Conservation (phyloP, 2,888 invertebrate genomes). For the Cinara cedri region DNA sequence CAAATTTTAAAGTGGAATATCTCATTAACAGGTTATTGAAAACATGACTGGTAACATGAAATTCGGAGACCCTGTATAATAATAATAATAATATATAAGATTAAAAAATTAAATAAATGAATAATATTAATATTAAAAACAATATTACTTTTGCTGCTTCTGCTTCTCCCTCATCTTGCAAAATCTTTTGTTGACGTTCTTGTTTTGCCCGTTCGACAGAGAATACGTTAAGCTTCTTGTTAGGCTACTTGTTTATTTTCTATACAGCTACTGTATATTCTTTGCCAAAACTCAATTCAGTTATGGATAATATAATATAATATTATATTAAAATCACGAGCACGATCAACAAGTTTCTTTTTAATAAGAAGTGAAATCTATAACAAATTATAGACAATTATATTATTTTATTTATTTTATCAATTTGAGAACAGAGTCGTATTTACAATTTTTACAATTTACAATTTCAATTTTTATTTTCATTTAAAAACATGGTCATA, state of each 20-base stretch:
- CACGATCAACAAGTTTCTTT: constrained; percentile 90
- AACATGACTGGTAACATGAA: too few relatives aligned
- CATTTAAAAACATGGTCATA: too few relatives aligned
- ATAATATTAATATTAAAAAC: constrained; percentile 66
- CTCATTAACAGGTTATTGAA: too few relatives aligned
- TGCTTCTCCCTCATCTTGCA: constrained; percentile 99
- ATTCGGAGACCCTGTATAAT: too few relatives aligned
- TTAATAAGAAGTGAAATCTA: constrained; percentile 88
- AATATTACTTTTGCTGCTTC: constrained; percentile 98
- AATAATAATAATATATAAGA: too few relatives aligned
- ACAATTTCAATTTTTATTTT: too few relatives aligned
- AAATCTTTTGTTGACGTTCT: constrained; percentile 97
- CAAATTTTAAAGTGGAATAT: too few relatives aligned
- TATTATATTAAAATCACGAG: constrained; percentile 97
- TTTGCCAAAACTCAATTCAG: constrained; percentile 97
- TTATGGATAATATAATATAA: constrained; percentile 98
- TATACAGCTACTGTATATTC: constrained; percentile 99
- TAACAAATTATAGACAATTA: constrained; percentile 39
- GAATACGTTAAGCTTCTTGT: constrained; percentile 98
- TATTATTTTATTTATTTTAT: too few relatives aligned
- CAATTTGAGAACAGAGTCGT: too few relatives aligned
- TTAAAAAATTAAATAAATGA: background rate
- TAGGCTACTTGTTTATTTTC: constrained; percentile 98
- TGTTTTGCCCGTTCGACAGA: constrained; percentile 97
- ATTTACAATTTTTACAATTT: too few relatives aligned